These are phyloP conservation scores for Taeniopygia guttata DNA, from an alignment of 2,797 vertebrate species.

Conservation along the genomic window DNA sequence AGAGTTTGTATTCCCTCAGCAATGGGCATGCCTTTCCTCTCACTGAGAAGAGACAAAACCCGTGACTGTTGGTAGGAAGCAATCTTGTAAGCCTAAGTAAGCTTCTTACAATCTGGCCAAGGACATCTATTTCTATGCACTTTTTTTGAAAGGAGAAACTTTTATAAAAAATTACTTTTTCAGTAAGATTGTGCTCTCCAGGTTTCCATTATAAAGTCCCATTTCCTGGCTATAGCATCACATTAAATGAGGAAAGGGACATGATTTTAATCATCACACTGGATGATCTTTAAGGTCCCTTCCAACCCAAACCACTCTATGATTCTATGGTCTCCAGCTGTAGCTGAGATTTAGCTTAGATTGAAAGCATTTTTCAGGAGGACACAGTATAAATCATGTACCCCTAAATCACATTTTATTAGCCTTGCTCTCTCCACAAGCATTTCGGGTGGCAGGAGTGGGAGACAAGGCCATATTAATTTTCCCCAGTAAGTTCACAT, in stretches of 20 bases:
- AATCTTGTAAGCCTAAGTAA: neutral
- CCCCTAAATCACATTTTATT: neutral
- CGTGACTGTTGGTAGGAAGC: rapidly evolving
- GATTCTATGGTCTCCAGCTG: neutral
- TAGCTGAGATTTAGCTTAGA: neutral
- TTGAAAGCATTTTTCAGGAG: neutral
- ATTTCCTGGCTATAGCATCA: neutral
- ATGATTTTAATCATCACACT: neutral
- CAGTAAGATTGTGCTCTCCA: neutral
- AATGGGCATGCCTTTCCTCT: neutral
- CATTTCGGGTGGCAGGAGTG: neutral
- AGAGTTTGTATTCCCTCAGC: neutral
- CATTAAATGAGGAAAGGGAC: neutral
- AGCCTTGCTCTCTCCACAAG: neutral
- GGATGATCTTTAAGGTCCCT: neutral
- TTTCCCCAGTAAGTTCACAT: neutral
- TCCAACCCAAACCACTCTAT: neutral
- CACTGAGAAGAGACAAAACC: neutral
- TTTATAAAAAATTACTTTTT: neutral
- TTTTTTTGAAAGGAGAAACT: neutral
- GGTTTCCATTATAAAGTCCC: neutral
- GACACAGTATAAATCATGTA: neutral
- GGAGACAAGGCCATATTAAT: neutral
- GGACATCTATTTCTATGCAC: neutral
- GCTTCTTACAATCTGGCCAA: neutral